Conservation (phyloP, 2,113 vertebrate species). For the Eurystomus gularis region DNA sequence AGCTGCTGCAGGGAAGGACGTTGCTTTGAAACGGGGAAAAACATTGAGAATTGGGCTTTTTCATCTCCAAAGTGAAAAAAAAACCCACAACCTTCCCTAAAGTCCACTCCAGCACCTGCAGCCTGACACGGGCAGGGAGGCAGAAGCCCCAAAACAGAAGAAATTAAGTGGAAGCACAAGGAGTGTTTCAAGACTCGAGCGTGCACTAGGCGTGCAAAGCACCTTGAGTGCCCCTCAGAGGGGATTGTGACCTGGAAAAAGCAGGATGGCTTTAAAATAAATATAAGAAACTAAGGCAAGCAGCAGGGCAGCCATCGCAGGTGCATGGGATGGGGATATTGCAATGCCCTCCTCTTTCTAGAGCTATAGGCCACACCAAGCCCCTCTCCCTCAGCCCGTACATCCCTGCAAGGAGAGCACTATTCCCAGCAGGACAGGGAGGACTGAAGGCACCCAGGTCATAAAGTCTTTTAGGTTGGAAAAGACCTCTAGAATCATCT, state of each 20-base stretch:
- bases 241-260: background rate
- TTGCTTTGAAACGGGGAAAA: background rate
- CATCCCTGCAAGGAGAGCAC: background rate
- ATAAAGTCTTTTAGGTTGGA: too few species aligned
- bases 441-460: fast-evolving
- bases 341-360: background rate
- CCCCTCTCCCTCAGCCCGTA: fast-evolving
- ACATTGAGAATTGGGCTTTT: background rate
- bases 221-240: fast-evolving
- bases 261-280: background rate
- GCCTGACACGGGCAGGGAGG: background rate
- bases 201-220: background rate
- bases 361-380: background rate
- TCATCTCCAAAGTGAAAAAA: background rate
- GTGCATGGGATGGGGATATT: fast-evolving
- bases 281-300: background rate
- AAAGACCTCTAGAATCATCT: too few species aligned
- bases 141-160: background rate
- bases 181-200: background rate
- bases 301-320: background rate
- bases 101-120: background rate
- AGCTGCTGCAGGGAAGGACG: background rate
- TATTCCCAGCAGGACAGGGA: background rate
- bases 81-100: background rate
- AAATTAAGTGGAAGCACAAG: background rate